These are phyloP conservation scores for Cyphomyrus plagiostoma DNA, from an alignment of 2,113 vertebrate genomes.

Conservation along the genomic window DNA sequence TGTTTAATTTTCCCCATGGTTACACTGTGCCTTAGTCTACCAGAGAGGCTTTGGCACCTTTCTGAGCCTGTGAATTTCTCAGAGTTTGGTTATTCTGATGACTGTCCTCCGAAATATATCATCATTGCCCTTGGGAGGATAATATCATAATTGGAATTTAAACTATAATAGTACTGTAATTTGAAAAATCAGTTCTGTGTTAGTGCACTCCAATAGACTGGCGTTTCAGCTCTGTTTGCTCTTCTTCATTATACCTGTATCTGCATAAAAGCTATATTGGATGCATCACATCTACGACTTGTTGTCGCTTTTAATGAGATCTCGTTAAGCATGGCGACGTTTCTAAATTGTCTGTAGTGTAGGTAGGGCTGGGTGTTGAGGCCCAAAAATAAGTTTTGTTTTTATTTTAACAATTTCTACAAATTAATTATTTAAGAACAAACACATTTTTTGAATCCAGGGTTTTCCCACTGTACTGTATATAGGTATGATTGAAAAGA, in stretches of 20 bases:
- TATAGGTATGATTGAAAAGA: not conserved
- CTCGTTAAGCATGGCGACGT: constrained; percentile 3
- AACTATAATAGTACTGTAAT: constrained; percentile 5
- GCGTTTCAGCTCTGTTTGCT: not conserved
- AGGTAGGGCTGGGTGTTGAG: not conserved
- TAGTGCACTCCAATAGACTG: not conserved
- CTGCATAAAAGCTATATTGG: not conserved
- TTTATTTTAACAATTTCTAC: not conserved
- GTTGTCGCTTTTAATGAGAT: not conserved
- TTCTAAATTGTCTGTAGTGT: not conserved
- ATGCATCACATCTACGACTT: not conserved
- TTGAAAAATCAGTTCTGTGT: constrained; percentile 10
- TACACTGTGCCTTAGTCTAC: not conserved
- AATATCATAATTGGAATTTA: constrained; percentile 8
- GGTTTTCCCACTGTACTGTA: not conserved
- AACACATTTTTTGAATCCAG: not conserved
- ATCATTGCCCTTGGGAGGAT: not conserved
- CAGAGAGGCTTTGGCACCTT: not conserved
- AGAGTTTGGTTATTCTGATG: not conserved
- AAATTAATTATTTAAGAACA: not conserved
- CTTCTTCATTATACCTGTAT: not conserved
- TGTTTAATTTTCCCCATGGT: constrained; percentile 5
- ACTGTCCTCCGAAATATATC: not conserved
- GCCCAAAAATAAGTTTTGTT: not conserved
- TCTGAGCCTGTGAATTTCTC: not conserved